A percentile compares a stretch with the other conserved stretches of the same genome.
phyloP scores from a whole-genome alignment of 2,797 vertebrate genomes.

The Meriones psammophilus region DNA sequence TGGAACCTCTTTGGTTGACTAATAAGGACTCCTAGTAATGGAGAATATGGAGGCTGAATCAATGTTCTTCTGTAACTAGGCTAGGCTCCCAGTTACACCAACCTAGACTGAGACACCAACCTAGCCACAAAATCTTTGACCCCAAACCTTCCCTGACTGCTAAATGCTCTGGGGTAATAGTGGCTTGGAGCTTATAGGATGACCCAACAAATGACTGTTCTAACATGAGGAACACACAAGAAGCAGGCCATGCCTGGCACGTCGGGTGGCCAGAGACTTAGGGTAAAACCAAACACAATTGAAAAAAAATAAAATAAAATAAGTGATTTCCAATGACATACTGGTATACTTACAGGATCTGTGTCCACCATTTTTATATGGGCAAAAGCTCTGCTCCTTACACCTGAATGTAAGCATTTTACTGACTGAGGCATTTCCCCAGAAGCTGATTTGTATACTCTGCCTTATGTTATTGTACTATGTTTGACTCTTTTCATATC shows the following conservation, averaged over 20 bases:
- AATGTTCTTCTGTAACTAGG: not conserved
- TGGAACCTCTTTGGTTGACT: not conserved
- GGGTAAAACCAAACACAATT: not conserved
- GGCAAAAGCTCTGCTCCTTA: not conserved
- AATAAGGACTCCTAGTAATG: not conserved
- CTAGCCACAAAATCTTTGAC: not conserved
- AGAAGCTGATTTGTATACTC: not conserved
- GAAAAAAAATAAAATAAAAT: not conserved
- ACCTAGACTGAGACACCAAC: not conserved
- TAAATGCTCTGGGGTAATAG: not conserved
- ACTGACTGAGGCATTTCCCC: no score
- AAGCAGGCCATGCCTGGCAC: not conserved
- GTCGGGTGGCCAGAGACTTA: not conserved
- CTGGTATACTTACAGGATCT: not conserved
- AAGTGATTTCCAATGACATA: not conserved
- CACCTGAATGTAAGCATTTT: no score
- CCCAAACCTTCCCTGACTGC: not conserved
- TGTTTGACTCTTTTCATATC: not conserved
- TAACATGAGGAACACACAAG: not conserved
- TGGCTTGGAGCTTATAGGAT: not conserved
- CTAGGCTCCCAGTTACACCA: not conserved
- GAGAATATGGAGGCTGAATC: not conserved
- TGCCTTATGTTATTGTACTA: no score
- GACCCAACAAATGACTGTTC: not conserved
- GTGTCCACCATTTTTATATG: not conserved